A percentile compares a stretch with the other conserved stretches of the same genome.
Evolutionary conservation across 2,113 vertebrate species (phyloP).

Genomic region (Dipodomys ordii): DNA sequence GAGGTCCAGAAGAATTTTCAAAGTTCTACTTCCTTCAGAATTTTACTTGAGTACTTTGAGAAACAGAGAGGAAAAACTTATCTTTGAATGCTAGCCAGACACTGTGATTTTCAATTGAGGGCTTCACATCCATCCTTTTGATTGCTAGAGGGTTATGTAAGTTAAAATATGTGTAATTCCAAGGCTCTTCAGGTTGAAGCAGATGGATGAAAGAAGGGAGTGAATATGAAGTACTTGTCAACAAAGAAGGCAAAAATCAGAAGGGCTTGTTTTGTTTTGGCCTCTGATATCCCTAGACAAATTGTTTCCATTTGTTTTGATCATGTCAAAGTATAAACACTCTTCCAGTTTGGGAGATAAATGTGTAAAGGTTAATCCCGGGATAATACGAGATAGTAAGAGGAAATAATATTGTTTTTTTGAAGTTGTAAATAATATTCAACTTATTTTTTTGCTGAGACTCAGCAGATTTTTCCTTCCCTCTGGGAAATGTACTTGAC

Average conservation of each 20-base stretch:
- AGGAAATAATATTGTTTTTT: neutral
- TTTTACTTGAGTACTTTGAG: neutral
- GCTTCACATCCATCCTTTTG: neutral
- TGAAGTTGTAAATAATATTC: conserved; percentile 18
- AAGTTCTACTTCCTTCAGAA: neutral
- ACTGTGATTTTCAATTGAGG: neutral
- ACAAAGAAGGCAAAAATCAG: neutral
- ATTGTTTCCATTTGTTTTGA: neutral
- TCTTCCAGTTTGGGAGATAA: neutral
- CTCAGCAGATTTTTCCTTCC: neutral
- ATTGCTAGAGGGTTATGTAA: neutral
- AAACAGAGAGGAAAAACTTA: neutral
- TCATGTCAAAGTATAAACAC: neutral
- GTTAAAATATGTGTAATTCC: neutral
- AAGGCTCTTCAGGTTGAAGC: neutral
- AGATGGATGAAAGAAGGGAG: neutral
- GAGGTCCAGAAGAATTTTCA: neutral
- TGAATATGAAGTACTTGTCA: neutral
- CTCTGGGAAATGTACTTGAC: conserved; percentile 11
- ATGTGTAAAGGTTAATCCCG: neutral
- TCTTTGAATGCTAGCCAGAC: neutral
- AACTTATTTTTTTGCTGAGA: neutral
- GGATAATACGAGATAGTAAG: neutral
- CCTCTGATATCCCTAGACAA: neutral
- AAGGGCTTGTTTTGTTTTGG: neutral